Conservation (phyloP, 2,113 vertebrate species). For the Sisor rabdophorus region DNA sequence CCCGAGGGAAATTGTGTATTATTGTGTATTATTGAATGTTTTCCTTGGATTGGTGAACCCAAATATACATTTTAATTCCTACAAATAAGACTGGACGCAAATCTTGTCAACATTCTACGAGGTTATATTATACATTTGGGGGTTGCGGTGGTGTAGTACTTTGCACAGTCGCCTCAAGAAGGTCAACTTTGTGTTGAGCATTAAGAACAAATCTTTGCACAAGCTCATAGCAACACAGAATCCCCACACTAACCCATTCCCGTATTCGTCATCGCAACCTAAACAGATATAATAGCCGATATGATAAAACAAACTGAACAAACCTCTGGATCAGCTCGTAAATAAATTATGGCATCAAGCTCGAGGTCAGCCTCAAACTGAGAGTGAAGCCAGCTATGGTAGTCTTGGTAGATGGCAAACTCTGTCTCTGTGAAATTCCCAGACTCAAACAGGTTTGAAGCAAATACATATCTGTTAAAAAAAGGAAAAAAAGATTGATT, state of each 20-base stretch:
- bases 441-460: constrained; percentile 76
- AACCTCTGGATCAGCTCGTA: constrained; percentile 77
- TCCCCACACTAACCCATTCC: neutral
- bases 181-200: too few species aligned
- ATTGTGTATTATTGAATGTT: neutral
- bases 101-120: too few species aligned
- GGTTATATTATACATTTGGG: too few species aligned
- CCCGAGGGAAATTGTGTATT: neutral
- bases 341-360: constrained; percentile 79
- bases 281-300: neutral
- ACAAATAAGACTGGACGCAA: too few species aligned
- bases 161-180: too few species aligned
- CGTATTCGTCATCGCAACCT: neutral
- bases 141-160: too few species aligned
- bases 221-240: too few species aligned
- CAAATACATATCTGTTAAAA: constrained; percentile 75
- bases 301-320: neutral
- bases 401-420: constrained; percentile 81
- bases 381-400: constrained; percentile 77
- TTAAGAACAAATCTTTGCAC: too few species aligned
- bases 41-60: neutral
- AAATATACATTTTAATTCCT: neutral
- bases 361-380: constrained; percentile 72
- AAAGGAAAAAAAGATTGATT: neutral
- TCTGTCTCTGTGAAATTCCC: constrained; percentile 76